Evolutionary conservation across 1,140 invertebrate species (phyloP).

Genomic region (Saxidomus purpurata): DNA sequence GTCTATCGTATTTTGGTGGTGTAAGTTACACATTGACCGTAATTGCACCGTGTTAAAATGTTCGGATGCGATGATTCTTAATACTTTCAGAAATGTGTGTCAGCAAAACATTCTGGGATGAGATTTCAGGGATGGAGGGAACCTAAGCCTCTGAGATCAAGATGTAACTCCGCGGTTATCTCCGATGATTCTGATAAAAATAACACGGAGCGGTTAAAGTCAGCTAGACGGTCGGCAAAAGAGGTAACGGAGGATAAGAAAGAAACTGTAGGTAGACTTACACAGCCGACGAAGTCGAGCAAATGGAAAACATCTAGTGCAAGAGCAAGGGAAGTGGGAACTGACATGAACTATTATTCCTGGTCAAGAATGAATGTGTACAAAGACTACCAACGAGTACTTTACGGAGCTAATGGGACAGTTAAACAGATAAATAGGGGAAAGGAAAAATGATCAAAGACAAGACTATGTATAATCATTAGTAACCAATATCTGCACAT

Average conservation of each 20-base stretch:
- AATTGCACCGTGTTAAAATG: no score
- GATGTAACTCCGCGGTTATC: slow-evolving; percentile 43
- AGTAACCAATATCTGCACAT: no score
- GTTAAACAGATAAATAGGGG: background rate
- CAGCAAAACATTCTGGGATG: slow-evolving; percentile 63
- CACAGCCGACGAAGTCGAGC: slow-evolving; percentile 48
- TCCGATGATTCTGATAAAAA: background rate
- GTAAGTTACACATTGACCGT: no score
- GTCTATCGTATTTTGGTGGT: no score
- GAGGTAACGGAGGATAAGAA: background rate
- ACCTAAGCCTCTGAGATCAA: slow-evolving; percentile 44
- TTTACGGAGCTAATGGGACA: slow-evolving; percentile 46
- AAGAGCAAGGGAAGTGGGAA: slow-evolving; percentile 32
- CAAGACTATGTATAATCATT: no score
- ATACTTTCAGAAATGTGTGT: slow-evolving; percentile 62
- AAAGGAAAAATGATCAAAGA: slow-evolving; percentile 10
- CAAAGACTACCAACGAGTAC: slow-evolving; percentile 48
- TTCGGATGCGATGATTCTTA: no score
- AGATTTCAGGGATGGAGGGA: slow-evolving; percentile 60
- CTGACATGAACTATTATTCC: slow-evolving; percentile 66
- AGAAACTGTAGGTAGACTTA: slow-evolving; percentile 5
- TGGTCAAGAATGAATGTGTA: slow-evolving; percentile 66
- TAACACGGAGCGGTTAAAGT: background rate
- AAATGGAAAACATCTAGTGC: slow-evolving; percentile 30
- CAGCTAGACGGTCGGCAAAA: background rate